Percentiles rank a stretch among this genome's conserved stretches.
Evolutionary conservation across 2,888 invertebrate species (phyloP).

Genomic region (Rhamnusium bicolor): DNA sequence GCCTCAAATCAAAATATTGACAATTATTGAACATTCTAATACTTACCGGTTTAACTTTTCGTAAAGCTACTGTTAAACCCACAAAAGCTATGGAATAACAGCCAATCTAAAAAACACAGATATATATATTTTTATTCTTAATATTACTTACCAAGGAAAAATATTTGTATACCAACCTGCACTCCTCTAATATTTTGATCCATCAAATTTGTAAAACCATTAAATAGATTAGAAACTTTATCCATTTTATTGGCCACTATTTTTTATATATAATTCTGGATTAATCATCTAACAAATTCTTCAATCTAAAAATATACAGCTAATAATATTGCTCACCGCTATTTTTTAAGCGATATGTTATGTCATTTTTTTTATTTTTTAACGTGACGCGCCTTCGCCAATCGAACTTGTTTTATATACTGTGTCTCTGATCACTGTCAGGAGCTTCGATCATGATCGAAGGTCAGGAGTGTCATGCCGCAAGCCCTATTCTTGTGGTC

Average conservation of each 20-base stretch:
- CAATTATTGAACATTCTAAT: constrained; percentile 16
- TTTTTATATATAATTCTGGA: not conserved
- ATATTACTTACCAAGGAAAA: constrained; percentile 4
- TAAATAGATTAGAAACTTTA: constrained; percentile 59
- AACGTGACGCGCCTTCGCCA: too few relatives aligned
- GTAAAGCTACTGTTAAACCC: constrained; percentile 71
- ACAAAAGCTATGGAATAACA: constrained; percentile 73
- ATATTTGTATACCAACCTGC: constrained; percentile 60
- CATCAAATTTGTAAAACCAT: constrained; percentile 63
- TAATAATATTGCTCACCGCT: constrained; percentile 31
- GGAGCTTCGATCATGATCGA: too few relatives aligned
- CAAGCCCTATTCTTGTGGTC: too few relatives aligned
- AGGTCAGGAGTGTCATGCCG: too few relatives aligned
- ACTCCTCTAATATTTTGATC: constrained; percentile 68
- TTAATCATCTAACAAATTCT: not conserved
- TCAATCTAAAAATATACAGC: constrained; percentile 17
- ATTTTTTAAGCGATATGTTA: constrained; percentile 31
- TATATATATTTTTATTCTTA: too few relatives aligned
- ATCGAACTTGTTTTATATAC: too few relatives aligned
- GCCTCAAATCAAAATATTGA: constrained; percentile 38
- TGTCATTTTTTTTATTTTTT: constrained; percentile 10
- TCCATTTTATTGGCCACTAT: constrained; percentile 56
- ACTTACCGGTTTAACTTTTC: constrained; percentile 74
- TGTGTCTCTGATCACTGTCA: too few relatives aligned
- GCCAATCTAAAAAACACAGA: constrained; percentile 70